These are phyloP conservation scores for Trichonephila inaurata DNA, from an alignment of 1,140 invertebrate species.

Conservation along the genomic window DNA sequence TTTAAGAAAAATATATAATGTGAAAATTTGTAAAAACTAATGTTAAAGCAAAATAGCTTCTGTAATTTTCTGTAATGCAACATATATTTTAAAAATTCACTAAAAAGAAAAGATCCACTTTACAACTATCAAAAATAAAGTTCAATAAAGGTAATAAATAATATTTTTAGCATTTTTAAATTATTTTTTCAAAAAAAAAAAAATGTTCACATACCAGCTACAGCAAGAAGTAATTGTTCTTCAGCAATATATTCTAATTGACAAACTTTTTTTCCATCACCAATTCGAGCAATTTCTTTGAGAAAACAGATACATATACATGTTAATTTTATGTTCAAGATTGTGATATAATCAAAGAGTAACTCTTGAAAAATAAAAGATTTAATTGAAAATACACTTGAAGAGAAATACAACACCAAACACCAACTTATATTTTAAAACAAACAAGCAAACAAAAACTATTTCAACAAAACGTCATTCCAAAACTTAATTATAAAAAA, in stretches of 20 bases:
- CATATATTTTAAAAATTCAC: too few relatives aligned
- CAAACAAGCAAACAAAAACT: not conserved
- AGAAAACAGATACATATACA: slow-evolving; percentile 68
- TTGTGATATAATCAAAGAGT: not conserved
- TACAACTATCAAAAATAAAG: not conserved
- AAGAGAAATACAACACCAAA: not conserved
- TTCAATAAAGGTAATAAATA: not conserved
- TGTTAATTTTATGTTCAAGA: not conserved
- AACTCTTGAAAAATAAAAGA: not conserved
- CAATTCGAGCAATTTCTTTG: slow-evolving; percentile 89
- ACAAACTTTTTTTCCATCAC: slow-evolving; percentile 93
- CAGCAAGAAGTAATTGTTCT: slow-evolving; percentile 90
- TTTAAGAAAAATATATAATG: too few relatives aligned
- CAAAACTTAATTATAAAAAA: not conserved
- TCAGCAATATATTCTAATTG: slow-evolving; percentile 93
- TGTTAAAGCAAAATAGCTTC: too few relatives aligned
- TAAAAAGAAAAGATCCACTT: too few relatives aligned
- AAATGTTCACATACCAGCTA: slow-evolving; percentile 65
- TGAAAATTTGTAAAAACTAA: too few relatives aligned
- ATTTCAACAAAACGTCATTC: not conserved
- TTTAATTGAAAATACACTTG: not conserved
- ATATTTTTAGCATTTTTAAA: not conserved
- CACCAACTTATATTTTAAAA: not conserved
- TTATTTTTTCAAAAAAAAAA: not conserved
- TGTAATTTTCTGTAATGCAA: too few relatives aligned